Conservation (phyloP, 2,888 invertebrate species). For the Rotaria magnacalcarata region DNA sequence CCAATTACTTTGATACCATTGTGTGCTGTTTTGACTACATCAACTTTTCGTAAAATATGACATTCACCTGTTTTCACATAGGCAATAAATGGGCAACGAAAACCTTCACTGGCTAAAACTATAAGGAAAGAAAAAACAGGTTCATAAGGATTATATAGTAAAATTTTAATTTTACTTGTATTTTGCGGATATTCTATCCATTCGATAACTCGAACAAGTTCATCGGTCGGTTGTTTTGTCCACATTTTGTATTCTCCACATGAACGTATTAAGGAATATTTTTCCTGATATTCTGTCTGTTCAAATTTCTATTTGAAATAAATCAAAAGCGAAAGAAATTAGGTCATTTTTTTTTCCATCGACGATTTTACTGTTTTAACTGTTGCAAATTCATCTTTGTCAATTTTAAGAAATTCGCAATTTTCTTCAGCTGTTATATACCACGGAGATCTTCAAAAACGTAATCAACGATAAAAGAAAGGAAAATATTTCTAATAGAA, state of each 20-base stretch:
- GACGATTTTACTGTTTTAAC: conserved; percentile 33
- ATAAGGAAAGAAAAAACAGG: not conserved
- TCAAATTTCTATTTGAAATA: not conserved
- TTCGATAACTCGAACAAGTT: conserved; percentile 43
- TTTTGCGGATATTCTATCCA: conserved; percentile 41
- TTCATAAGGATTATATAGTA: not conserved
- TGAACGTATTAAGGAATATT: conserved; percentile 23
- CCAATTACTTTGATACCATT: conserved; percentile 41
- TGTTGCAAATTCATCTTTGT: conserved; percentile 32
- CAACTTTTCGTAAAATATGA: conserved; percentile 59
- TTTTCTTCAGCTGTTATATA: conserved; percentile 40
- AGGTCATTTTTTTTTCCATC: too few relatives aligned
- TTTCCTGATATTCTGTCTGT: conserved; percentile 34
- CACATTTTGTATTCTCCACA: conserved; percentile 41
- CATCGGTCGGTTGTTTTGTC: conserved; percentile 44
- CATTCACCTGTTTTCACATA: conserved; percentile 61
- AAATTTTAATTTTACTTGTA: conserved; percentile 25
- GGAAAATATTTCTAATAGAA: not conserved
- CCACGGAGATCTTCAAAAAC: conserved; percentile 35
- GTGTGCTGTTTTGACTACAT: conserved; percentile 49
- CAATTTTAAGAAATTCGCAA: conserved; percentile 43
- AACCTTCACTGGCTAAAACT: conserved; percentile 46
- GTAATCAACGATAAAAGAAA: not conserved
- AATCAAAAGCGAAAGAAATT: not conserved
- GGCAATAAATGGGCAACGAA: conserved; percentile 54